Percentiles rank a stretch among this genome's conserved stretches.
These are phyloP conservation scores for Hirtodrosophila trivittata DNA, from an alignment of 2,888 invertebrate genomes.

Conservation along the genomic window DNA sequence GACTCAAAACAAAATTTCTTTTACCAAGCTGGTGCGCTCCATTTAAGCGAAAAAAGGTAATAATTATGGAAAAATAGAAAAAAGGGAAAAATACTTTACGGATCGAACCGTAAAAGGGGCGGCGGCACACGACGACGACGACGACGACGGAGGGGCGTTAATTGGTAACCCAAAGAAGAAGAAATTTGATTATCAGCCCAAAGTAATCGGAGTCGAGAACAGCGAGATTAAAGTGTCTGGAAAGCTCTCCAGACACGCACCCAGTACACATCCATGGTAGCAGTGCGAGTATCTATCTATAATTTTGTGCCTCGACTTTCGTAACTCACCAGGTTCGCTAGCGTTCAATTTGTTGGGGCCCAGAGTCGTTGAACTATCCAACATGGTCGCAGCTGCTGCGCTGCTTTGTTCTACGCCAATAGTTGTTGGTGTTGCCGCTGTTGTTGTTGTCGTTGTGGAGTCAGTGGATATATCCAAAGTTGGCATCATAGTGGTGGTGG, in stretches of 20 bases:
- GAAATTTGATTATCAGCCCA: slow-evolving; percentile 57
- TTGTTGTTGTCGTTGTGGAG: slow-evolving; percentile 21
- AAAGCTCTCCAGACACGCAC: slow-evolving; percentile 44
- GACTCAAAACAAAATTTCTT: slow-evolving; percentile 46
- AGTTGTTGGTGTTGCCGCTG: slow-evolving; percentile 46
- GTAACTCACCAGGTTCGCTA: slow-evolving; percentile 70
- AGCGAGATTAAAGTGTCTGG: slow-evolving; percentile 70
- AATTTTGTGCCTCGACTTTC: slow-evolving; percentile 60
- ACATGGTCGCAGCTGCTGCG: slow-evolving; percentile 39
- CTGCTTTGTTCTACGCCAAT: slow-evolving; percentile 70
- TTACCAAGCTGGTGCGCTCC: slow-evolving; percentile 54
- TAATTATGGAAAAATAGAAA: slow-evolving; percentile 62
- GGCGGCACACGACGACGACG: slow-evolving; percentile 22
- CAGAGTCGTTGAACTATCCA: slow-evolving; percentile 73
- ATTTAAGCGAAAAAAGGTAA: slow-evolving; percentile 59
- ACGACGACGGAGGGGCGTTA: slow-evolving; percentile 53
- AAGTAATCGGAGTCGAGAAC: slow-evolving; percentile 20
- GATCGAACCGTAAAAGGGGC: slow-evolving; percentile 62
- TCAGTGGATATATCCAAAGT: slow-evolving; percentile 58
- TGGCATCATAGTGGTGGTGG: slow-evolving; percentile 55
- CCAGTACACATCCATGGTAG: background rate
- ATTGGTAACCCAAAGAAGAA: slow-evolving; percentile 67
- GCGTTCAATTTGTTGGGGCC: slow-evolving; percentile 63
- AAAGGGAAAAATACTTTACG: slow-evolving; percentile 30
- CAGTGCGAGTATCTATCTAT: slow-evolving; percentile 52